Evolutionary conservation across 2,888 invertebrate genomes (phyloP).

Genomic region (Clistopyga incitator): DNA sequence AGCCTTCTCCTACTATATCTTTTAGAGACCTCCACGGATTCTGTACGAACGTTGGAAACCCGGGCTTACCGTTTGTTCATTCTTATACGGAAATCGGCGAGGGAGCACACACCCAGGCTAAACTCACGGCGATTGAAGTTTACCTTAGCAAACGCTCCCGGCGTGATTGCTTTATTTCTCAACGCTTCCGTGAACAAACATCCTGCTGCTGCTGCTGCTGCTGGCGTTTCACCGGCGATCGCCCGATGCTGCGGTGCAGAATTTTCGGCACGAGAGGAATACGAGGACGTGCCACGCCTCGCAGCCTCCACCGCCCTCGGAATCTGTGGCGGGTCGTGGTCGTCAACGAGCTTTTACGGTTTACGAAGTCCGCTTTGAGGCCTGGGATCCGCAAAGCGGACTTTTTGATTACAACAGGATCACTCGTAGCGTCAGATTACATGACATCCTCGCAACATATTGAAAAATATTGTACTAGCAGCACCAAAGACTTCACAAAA

Average conservation of each 20-base stretch:
- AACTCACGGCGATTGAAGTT: constrained; percentile 36
- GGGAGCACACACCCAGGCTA: neutral
- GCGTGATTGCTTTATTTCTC: constrained; percentile 56
- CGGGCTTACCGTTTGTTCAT: constrained; percentile 12
- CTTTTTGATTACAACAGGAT: neutral
- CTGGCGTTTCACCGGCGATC: constrained; percentile 38
- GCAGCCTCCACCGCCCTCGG: neutral
- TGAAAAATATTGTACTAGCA: neutral
- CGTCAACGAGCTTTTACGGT: constrained; percentile 1
- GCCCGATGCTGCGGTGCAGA: constrained; percentile 41
- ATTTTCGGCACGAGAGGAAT: constrained; percentile 30
- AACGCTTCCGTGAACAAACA: constrained; percentile 47
- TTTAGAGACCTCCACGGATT: neutral
- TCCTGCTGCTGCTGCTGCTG: constrained; percentile 1
- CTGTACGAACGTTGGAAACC: constrained; percentile 17
- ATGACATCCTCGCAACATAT: neutral
- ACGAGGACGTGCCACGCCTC: constrained; percentile 37
- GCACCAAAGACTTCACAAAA: neutral
- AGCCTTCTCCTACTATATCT: neutral
- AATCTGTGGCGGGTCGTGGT: constrained; percentile 9
- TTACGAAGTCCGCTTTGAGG: neutral
- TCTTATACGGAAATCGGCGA: constrained; percentile 46
- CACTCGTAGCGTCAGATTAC: neutral
- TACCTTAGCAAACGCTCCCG: constrained; percentile 47
- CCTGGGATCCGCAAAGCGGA: constrained; percentile 18